phyloP scores from a whole-genome alignment of 2,888 invertebrate genomes.

The Aphrophora alni region DNA sequence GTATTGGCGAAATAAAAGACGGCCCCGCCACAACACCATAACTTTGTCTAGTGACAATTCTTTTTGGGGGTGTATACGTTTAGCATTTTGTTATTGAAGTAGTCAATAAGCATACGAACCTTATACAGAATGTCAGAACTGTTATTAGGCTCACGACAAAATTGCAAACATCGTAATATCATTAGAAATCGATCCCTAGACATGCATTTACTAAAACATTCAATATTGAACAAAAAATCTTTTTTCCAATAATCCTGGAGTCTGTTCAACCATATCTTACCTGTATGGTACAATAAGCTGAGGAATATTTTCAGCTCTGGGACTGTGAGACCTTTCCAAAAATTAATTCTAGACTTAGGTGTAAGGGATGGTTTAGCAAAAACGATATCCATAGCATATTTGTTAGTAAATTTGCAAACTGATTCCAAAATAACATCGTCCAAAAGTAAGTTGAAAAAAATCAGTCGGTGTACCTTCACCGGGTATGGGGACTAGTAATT shows the following conservation, averaged over 20 bases:
- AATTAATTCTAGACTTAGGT: neutral
- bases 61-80: constrained; percentile 39
- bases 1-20: no score
- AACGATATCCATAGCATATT: constrained; percentile 13
- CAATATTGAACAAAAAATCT: neutral
- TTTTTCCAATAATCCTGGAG: constrained; percentile 23
- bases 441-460: neutral
- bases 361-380: constrained; percentile 7
- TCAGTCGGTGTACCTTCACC: neutral
- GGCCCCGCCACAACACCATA: constrained; percentile 47
- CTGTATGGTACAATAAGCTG: neutral
- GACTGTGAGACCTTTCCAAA: neutral
- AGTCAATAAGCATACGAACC: constrained; percentile 45
- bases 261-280: neutral
- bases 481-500: neutral
- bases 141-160: neutral
- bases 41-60: constrained; percentile 41
- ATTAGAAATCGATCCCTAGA: neutral
- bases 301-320: neutral
- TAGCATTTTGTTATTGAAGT: constrained; percentile 42
- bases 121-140: constrained; percentile 3
- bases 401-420: constrained; percentile 15
- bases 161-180: neutral
- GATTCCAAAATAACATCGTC: constrained; percentile 19
- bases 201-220: neutral